A percentile compares a stretch with the other conserved stretches of the same genome.
Evolutionary conservation across 2,113 vertebrate species (phyloP).

Genomic region (Lasiurus cinereus): DNA sequence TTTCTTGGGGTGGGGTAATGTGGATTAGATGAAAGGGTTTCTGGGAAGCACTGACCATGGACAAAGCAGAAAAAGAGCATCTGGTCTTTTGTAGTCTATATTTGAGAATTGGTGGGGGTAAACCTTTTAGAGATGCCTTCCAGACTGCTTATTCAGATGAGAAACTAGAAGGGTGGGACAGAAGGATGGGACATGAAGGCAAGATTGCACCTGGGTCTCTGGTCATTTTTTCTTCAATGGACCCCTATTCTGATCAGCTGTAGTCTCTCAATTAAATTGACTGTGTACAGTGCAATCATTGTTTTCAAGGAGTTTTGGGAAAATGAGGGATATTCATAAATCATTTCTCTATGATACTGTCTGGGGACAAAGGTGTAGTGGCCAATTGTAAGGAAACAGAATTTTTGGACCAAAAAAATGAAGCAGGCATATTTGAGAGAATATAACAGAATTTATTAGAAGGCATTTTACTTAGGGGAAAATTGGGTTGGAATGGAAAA

Average conservation of each 20-base stretch:
- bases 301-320: slow-evolving; percentile 37
- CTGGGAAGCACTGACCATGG: background rate
- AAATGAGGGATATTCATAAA: background rate
- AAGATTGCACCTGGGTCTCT: background rate
- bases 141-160: background rate
- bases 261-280: background rate
- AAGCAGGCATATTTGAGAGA: background rate
- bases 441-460: background rate
- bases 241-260: background rate
- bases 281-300: background rate
- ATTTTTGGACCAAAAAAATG: background rate
- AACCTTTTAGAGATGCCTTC: slow-evolving; percentile 32
- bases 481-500: background rate
- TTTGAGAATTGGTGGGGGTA: background rate
- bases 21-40: background rate
- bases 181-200: background rate
- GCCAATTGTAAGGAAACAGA: background rate
- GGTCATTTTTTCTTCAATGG: background rate
- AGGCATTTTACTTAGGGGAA: background rate
- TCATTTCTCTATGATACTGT: background rate
- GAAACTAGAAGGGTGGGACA: background rate
- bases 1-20: background rate
- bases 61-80: background rate
- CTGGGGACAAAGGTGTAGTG: background rate
- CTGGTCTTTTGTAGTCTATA: background rate